phyloP scores from a whole-genome alignment of 2,797 vertebrate genomes.

The Cheracebus regulus region DNA sequence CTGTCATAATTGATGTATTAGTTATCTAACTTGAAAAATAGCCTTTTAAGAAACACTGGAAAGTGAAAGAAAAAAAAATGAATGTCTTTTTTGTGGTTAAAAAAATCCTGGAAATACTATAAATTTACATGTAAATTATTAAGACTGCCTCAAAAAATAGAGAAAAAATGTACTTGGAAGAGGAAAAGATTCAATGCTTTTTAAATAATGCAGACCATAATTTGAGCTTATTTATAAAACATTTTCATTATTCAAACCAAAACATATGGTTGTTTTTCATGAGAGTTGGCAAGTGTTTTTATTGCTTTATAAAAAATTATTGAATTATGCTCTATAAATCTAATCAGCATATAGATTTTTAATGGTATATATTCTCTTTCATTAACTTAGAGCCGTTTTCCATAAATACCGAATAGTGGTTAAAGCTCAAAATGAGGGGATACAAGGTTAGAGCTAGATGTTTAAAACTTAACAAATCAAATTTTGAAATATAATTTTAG shows the following conservation, averaged over 20 bases:
- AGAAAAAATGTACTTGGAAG: slow-evolving; percentile 67
- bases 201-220: slow-evolving; percentile 79
- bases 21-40: slow-evolving; percentile 45
- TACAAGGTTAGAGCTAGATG: slow-evolving; percentile 58
- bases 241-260: slow-evolving; percentile 84
- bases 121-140: slow-evolving; percentile 68
- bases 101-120: slow-evolving; percentile 56
- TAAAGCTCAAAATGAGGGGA: slow-evolving; percentile 52
- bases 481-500: slow-evolving; percentile 70
- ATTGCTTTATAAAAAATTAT: slow-evolving; percentile 85
- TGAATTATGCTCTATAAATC: slow-evolving; percentile 85
- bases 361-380: slow-evolving; percentile 80
- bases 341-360: slow-evolving; percentile 85
- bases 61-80: slow-evolving; percentile 25
- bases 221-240: slow-evolving; percentile 82
- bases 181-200: slow-evolving; percentile 75
- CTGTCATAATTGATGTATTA: slow-evolving; percentile 64
- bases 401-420: slow-evolving; percentile 71
- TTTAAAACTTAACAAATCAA: slow-evolving; percentile 71
- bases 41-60: slow-evolving; percentile 38
- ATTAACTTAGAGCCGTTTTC: slow-evolving; percentile 80
- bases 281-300: slow-evolving; percentile 81
- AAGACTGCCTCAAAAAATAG: slow-evolving; percentile 64
- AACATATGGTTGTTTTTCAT: slow-evolving; percentile 84
- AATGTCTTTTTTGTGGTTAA: slow-evolving; percentile 54